phyloP scores from a whole-genome alignment of 2,888 invertebrate species.

The Cabera pusaria region DNA sequence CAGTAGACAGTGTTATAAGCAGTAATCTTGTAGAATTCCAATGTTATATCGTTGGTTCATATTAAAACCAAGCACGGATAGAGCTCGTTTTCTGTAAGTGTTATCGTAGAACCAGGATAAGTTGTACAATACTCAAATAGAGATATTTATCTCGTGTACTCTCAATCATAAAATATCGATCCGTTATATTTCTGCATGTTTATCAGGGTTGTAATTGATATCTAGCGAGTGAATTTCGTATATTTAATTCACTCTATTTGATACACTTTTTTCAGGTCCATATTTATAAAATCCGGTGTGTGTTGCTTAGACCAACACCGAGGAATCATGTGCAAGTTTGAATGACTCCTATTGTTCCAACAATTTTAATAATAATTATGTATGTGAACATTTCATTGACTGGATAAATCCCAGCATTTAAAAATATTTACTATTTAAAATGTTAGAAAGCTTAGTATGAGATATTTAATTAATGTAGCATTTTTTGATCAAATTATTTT shows the following conservation, averaged over 20 bases:
- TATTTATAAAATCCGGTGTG: slow-evolving; percentile 6
- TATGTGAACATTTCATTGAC: slow-evolving; percentile 47
- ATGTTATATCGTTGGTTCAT: slow-evolving; percentile 12
- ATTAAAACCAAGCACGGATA: slow-evolving; percentile 17
- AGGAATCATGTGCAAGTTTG: slow-evolving; percentile 61
- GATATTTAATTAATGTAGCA: slow-evolving; percentile 75
- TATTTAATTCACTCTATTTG: slow-evolving; percentile 9
- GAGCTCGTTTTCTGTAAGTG: slow-evolving; percentile 20
- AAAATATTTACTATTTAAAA: slow-evolving; percentile 74
- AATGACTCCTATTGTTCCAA: slow-evolving; percentile 62
- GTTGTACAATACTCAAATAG: slow-evolving; percentile 32
- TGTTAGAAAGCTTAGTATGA: slow-evolving; percentile 76
- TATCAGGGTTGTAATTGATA: slow-evolving; percentile 3
- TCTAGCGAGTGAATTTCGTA: slow-evolving; percentile 7
- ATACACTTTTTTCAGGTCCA: slow-evolving; percentile 10
- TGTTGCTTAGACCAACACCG: slow-evolving; percentile 12
- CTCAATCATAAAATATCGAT: slow-evolving; percentile 10
- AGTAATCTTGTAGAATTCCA: slow-evolving; percentile 15
- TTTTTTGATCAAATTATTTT: slow-evolving; percentile 78
- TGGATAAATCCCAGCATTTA: slow-evolving; percentile 78
- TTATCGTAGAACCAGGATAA: slow-evolving; percentile 27
- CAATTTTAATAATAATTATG: slow-evolving; percentile 33
- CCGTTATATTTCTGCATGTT: slow-evolving; percentile 7
- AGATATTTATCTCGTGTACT: slow-evolving; percentile 5
- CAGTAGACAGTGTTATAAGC: slow-evolving; percentile 24